phyloP scores from a whole-genome alignment of 2,797 vertebrate species.

The Sebastes jordani region DNA sequence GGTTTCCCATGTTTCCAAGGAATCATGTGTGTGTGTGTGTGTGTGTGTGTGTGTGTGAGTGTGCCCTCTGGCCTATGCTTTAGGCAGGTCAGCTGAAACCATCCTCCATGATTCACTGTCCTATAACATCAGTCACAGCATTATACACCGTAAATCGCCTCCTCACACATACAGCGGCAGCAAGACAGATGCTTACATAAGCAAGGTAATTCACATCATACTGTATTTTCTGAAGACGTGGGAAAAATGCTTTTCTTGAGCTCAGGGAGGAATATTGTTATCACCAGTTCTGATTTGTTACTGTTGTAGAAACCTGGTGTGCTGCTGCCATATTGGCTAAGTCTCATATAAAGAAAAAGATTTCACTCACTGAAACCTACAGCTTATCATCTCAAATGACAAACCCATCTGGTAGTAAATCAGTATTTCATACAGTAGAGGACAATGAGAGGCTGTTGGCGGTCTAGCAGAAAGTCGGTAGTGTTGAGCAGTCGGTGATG shows the following conservation, averaged over 20 bases:
- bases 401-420: conserved; percentile 4
- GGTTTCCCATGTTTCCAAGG: neutral
- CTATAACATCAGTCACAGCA: conserved; percentile 35
- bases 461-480: conserved; percentile 28
- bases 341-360: neutral
- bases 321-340: neutral
- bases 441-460: conserved; percentile 29
- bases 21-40: neutral
- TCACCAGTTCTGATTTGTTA: neutral
- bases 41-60: neutral
- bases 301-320: neutral
- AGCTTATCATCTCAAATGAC: conserved; percentile 28
- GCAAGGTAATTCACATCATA: conserved; percentile 1
- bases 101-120: neutral
- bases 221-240: neutral
- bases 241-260: neutral
- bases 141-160: conserved; percentile 2
- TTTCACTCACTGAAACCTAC: neutral
- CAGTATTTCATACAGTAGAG: conserved; percentile 4
- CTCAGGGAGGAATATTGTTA: neutral
- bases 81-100: conserved; percentile 8
- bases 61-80: neutral
- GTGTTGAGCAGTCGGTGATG: conserved; percentile 39
- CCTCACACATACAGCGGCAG: neutral
- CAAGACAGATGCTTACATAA: conserved; percentile 8